These are phyloP conservation scores for Nansenia antarctica DNA, from an alignment of 2,113 vertebrate species.

Conservation along the genomic window DNA sequence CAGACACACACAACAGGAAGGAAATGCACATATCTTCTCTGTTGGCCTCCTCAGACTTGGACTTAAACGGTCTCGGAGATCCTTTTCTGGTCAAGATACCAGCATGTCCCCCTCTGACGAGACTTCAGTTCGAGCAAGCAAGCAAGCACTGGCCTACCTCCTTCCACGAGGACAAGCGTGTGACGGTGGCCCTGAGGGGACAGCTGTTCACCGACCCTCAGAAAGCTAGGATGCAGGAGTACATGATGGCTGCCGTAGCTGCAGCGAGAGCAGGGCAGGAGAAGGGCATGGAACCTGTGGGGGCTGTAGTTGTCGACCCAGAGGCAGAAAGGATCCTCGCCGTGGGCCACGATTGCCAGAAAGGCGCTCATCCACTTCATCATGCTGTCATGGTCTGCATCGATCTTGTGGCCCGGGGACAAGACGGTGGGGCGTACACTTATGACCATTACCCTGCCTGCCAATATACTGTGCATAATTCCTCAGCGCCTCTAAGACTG, in stretches of 20 bases:
- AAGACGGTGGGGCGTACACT: conserved; percentile 77
- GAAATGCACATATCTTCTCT: conserved; percentile 50
- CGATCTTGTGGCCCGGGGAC: conserved; percentile 82
- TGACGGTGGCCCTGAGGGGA: conserved; percentile 70
- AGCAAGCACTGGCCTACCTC: conserved; percentile 82
- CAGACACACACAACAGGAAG: background rate
- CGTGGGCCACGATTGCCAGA: conserved; percentile 77
- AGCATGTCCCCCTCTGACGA: conserved; percentile 73
- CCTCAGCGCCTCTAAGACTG: background rate
- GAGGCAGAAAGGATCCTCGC: conserved; percentile 69
- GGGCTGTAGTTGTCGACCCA: conserved; percentile 78
- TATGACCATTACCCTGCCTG: conserved; percentile 68
- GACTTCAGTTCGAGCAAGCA: conserved; percentile 81
- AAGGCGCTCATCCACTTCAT: conserved; percentile 65
- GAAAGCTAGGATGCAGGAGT: conserved; percentile 67
- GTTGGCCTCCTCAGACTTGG: conserved; percentile 51
- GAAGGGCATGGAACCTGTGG: conserved; percentile 75
- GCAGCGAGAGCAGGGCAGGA: conserved; percentile 61
- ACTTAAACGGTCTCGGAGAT: conserved; percentile 69
- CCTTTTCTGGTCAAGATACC: conserved; percentile 81
- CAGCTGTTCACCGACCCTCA: conserved; percentile 72
- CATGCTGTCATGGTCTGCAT: conserved; percentile 88
- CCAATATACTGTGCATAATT: conserved; percentile 5
- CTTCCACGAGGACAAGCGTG: conserved; percentile 84
- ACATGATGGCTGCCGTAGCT: conserved; percentile 78